Evolutionary conservation across 1,140 invertebrate species (phyloP).

Genomic region (Augochlora pura): DNA sequence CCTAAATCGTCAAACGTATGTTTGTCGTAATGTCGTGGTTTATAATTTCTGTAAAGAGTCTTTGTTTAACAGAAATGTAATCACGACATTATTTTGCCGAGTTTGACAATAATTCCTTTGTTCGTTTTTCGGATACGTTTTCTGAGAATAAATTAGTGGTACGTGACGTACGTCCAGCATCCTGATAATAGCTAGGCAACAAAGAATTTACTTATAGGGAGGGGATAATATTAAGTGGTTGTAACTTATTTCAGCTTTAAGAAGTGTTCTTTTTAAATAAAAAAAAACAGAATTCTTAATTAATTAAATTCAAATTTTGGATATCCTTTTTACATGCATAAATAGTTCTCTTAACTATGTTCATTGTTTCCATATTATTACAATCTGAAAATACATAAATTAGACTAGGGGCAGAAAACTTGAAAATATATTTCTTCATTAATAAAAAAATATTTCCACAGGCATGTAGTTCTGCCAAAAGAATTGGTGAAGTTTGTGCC

Average conservation of each 20-base stretch:
- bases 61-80: not conserved
- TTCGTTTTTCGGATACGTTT: conserved; percentile 2
- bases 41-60: not conserved
- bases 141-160: not conserved
- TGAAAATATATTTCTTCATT: not conserved
- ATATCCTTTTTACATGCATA: not conserved
- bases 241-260: not conserved
- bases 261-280: no score
- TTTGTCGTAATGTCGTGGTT: not conserved
- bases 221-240: not conserved
- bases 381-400: no score
- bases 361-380: not conserved
- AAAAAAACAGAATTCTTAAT: not conserved
- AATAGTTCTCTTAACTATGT: not conserved
- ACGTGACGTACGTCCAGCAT: not conserved
- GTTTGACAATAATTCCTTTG: not conserved
- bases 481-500: conserved; percentile 94
- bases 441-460: conserved; percentile 75
- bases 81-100: not conserved
- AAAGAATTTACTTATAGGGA: not conserved
- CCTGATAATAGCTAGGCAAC: not conserved
- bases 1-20: not conserved
- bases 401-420: no score
- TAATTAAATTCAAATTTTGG: not conserved
- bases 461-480: conserved; percentile 95